A percentile compares a stretch with the other conserved stretches of the same genome.
These are phyloP conservation scores for Acrossocheilus wenchowensis DNA, from an alignment of 2,797 vertebrate species.

Conservation along the genomic window DNA sequence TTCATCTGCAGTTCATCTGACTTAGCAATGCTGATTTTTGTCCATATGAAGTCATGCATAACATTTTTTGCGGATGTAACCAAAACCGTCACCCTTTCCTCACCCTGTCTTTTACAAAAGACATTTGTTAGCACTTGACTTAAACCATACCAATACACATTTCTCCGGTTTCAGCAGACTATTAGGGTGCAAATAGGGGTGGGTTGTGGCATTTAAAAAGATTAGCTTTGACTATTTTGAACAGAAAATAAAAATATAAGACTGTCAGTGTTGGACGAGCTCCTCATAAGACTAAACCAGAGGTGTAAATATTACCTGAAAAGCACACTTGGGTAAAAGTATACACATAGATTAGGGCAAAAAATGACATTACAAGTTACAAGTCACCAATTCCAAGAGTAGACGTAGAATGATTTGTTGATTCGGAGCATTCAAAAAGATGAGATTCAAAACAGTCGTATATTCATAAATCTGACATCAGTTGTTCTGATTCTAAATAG, in stretches of 20 bases:
- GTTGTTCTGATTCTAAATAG: too few species aligned
- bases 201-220: neutral
- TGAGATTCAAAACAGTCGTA: too few species aligned
- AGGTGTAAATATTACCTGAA: too few species aligned
- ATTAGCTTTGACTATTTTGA: neutral
- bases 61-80: neutral
- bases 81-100: neutral
- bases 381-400: too few species aligned
- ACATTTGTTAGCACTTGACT: neutral
- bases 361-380: too few species aligned
- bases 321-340: too few species aligned
- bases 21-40: neutral
- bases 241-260: neutral
- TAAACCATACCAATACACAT: neutral
- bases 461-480: too few species aligned
- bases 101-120: neutral
- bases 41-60: neutral
- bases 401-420: too few species aligned
- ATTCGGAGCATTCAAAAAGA: too few species aligned
- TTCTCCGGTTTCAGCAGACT: neutral
- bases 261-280: neutral
- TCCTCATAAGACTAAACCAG: neutral
- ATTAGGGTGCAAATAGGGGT: fast-evolving
- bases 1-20: too few species aligned
- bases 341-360: too few species aligned